These are phyloP conservation scores for Polypedilum pembai DNA, from an alignment of 1,140 invertebrate species.

Conservation along the genomic window DNA sequence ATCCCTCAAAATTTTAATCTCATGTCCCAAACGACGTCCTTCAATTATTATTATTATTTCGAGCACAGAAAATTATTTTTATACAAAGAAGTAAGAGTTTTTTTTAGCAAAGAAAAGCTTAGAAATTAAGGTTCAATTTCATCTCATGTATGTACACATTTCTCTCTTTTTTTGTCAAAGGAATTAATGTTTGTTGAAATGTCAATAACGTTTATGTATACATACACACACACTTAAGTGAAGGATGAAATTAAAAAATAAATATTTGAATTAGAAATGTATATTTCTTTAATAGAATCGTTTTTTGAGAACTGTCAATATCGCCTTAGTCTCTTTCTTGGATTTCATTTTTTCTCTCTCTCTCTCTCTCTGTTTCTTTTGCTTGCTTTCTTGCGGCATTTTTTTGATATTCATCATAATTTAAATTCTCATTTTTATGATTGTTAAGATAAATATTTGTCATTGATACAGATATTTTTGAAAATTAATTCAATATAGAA, in stretches of 20 bases:
- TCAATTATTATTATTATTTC: conserved; percentile 20
- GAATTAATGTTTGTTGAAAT: conserved; percentile 27
- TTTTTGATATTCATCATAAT: too few species aligned
- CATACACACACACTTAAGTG: neutral
- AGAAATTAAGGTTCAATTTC: neutral
- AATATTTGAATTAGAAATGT: conserved; percentile 27
- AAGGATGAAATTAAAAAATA: conserved; percentile 25
- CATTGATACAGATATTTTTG: too few species aligned
- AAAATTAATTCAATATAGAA: too few species aligned
- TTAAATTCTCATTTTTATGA: too few species aligned
- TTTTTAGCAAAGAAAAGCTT: neutral
- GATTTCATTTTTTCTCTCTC: too few species aligned
- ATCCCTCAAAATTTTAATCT: neutral
- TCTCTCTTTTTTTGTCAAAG: conserved; percentile 2
- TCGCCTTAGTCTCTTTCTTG: too few species aligned
- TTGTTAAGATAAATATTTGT: too few species aligned
- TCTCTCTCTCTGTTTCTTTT: too few species aligned
- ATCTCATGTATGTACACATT: neutral
- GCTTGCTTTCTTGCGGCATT: too few species aligned
- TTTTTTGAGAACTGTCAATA: neutral
- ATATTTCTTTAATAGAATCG: conserved; percentile 17
- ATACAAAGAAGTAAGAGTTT: neutral
- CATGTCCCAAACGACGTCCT: conserved; percentile 9
- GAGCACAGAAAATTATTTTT: neutral
- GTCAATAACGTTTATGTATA: neutral